Conservation (phyloP, 2,113 vertebrate species). For the Rhipidura dahli region DNA sequence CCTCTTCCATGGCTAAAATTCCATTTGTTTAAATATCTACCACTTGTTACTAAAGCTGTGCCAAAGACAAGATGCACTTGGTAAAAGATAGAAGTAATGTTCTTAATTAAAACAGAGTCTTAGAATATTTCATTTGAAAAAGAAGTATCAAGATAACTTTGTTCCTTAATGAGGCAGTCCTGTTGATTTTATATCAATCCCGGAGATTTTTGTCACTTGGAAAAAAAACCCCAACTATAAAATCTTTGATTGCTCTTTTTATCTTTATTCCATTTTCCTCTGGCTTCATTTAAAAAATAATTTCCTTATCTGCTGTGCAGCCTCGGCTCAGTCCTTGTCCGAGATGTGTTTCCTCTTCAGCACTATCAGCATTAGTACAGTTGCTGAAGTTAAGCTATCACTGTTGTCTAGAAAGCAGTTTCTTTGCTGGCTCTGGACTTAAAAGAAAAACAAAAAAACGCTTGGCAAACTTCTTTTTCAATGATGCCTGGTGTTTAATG, state of each 20-base stretch:
- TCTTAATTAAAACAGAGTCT: slow-evolving; percentile 43
- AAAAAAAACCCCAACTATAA: not conserved
- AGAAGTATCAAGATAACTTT: slow-evolving; percentile 66
- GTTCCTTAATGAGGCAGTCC: slow-evolving; percentile 12
- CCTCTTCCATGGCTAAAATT: not conserved
- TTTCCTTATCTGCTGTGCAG: slow-evolving; percentile 60
- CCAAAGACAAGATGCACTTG: slow-evolving; percentile 1
- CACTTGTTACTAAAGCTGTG: slow-evolving; percentile 12
- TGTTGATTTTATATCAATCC: slow-evolving; percentile 51
- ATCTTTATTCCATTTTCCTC: slow-evolving; percentile 63
- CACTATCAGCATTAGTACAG: slow-evolving; percentile 51
- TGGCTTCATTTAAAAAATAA: slow-evolving; percentile 60
- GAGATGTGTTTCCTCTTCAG: slow-evolving; percentile 27
- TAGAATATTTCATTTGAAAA: slow-evolving; percentile 49
- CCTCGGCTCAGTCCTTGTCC: slow-evolving; percentile 37
- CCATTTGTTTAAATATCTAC: slow-evolving; percentile 34
- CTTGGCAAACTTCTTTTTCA: slow-evolving; percentile 40
- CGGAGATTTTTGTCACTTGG: slow-evolving; percentile 50
- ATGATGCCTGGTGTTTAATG: slow-evolving; percentile 15
- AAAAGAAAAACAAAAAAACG: slow-evolving; percentile 17
- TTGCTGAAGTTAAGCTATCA: slow-evolving; percentile 57
- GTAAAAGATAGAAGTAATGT: slow-evolving; percentile 4
- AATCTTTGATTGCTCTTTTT: slow-evolving; percentile 58
- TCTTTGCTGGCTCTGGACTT: slow-evolving; percentile 31
- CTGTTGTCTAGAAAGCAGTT: not conserved